Conservation (phyloP, 2,113 vertebrate genomes). For the Albula goreensis region DNA sequence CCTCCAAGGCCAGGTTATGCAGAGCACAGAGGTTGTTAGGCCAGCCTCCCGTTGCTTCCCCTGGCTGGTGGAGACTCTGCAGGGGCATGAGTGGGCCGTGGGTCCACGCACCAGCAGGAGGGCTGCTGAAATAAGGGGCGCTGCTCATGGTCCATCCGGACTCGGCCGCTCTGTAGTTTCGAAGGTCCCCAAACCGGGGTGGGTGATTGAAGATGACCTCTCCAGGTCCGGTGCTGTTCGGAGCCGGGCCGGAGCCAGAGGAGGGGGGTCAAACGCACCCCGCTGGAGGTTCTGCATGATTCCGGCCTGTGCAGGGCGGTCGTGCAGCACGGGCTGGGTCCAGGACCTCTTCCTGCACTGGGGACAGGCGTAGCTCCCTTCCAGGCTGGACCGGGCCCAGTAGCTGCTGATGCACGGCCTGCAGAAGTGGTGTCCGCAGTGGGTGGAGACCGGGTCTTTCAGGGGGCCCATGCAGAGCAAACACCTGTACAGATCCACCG, state of each 20-base stretch:
- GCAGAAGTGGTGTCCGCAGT: constrained; percentile 34
- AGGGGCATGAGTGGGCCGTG: too few relatives aligned
- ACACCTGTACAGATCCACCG: not conserved
- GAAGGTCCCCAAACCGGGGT: not conserved
- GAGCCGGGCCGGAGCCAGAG: not conserved
- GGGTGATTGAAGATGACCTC: not conserved
- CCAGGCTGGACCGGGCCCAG: constrained; percentile 2
- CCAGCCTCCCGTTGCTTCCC: not conserved
- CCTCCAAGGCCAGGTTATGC: too few relatives aligned
- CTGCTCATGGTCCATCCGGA: too few relatives aligned
- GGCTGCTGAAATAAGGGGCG: too few relatives aligned
- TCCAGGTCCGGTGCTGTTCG: not conserved
- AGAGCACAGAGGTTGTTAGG: too few relatives aligned
- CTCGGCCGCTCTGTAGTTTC: not conserved
- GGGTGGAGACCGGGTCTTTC: constrained; percentile 30
- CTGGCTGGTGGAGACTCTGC: not conserved
- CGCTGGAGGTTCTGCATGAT: not conserved
- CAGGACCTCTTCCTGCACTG: constrained; percentile 27
- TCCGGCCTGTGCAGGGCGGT: not conserved
- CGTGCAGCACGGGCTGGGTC: not conserved
- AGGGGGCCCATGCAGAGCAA: constrained; percentile 12
- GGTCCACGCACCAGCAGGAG: too few relatives aligned
- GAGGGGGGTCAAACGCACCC: not conserved
- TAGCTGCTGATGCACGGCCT: constrained; percentile 23
- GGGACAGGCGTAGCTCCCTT: constrained; percentile 17